A percentile compares a stretch with the other conserved stretches of the same genome.
Conservation (phyloP, 2,888 invertebrate species). For the Caenorhabditis macrosperma region DNA sequence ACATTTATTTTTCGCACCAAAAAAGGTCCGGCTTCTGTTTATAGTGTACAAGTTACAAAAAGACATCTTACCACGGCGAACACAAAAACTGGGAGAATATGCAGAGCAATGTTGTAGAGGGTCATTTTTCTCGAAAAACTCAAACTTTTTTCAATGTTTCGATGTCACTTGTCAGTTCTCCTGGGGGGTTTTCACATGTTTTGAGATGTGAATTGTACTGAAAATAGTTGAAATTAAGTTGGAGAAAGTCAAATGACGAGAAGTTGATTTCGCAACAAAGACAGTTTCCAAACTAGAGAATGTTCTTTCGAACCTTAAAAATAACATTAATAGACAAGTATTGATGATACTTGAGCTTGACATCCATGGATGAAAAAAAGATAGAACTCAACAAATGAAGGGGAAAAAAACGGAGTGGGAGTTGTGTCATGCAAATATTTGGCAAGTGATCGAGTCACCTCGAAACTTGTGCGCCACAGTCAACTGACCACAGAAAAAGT, state of each 20-base stretch:
- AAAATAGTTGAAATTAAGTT: background rate
- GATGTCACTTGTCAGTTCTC: background rate
- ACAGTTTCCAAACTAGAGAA: background rate
- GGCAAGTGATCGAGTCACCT: background rate
- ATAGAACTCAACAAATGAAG: no score
- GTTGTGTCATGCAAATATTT: conserved; percentile 47
- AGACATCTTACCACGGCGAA: conserved; percentile 67
- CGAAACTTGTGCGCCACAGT: background rate
- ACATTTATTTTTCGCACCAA: no score
- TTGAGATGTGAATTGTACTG: background rate
- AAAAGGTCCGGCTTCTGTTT: no score
- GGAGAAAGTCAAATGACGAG: background rate
- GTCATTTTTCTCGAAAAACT: conserved; percentile 59
- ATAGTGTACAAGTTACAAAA: no score
- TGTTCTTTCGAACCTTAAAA: no score
- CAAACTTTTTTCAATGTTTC: no score
- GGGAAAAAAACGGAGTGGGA: background rate
- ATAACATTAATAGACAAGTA: no score
- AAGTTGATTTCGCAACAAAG: background rate
- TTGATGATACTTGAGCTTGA: no score
- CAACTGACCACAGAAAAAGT: conserved; percentile 22
- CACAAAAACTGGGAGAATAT: conserved; percentile 59
- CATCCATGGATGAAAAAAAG: no score
- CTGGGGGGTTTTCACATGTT: background rate
- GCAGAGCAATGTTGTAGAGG: conserved; percentile 65